Evolutionary conservation across 2,113 vertebrate species (phyloP).

Genomic region (Brevimyrus niger): DNA sequence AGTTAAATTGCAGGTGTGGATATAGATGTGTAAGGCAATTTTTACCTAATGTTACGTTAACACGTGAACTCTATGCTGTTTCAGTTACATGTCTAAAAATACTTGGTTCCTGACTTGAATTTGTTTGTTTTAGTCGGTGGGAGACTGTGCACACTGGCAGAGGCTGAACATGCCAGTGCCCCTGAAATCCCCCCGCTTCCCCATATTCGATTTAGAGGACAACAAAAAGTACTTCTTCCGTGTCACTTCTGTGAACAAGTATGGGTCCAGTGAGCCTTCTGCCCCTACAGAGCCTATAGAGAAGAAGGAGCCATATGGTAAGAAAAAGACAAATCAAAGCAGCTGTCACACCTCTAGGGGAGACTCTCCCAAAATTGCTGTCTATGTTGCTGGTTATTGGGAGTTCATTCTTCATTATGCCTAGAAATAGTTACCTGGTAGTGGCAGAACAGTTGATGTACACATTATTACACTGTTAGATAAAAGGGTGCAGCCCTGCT

Average conservation of each 20-base stretch:
- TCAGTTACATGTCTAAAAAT: background rate
- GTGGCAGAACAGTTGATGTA: background rate
- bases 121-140: conserved; percentile 63
- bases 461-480: background rate
- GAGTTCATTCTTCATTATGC: background rate
- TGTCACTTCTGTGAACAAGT: conserved; percentile 75
- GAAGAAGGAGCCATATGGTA: conserved; percentile 76
- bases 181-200: conserved; percentile 80
- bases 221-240: conserved; percentile 82
- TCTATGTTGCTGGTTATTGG: background rate
- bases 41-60: background rate
- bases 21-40: background rate
- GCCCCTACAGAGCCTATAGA: conserved; percentile 71
- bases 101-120: background rate
- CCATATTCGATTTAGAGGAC: conserved; percentile 86
- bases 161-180: conserved; percentile 75
- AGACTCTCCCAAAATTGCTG: background rate
- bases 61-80: background rate
- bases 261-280: conserved; percentile 81
- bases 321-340: conserved; percentile 37
- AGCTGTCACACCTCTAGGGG: too few relatives aligned
- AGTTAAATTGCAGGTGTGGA: background rate
- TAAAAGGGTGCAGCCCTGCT: background rate
- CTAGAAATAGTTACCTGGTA: background rate
- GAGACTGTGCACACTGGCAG: conserved; percentile 83